Percentiles rank a stretch among this genome's conserved stretches.
Evolutionary conservation across 2,888 invertebrate genomes (phyloP).

Genomic region (Sisyra nigra): DNA sequence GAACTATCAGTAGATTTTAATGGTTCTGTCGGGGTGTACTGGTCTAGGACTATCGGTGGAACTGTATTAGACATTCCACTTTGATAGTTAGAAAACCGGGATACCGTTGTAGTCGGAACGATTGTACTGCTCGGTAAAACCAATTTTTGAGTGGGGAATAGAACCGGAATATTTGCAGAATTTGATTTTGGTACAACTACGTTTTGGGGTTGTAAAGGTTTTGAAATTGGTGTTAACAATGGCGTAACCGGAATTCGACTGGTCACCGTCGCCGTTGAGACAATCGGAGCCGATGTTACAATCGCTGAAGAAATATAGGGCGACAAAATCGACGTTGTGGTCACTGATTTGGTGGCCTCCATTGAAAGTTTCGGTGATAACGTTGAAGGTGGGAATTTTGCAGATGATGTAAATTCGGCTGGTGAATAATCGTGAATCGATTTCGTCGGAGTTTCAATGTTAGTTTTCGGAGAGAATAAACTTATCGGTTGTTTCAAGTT

Average conservation of each 20-base stretch:
- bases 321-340: neutral
- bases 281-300: slow-evolving; percentile 13
- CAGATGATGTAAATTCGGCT: slow-evolving; percentile 13
- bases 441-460: slow-evolving; percentile 13
- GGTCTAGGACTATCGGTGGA: slow-evolving; percentile 13
- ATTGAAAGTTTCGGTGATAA: slow-evolving; percentile 13
- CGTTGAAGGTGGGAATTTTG: slow-evolving; percentile 12
- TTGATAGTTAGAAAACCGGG: slow-evolving; percentile 16
- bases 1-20: too few relatives aligned
- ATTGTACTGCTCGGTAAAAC: slow-evolving; percentile 13
- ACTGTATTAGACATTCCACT: slow-evolving; percentile 18
- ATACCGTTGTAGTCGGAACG: slow-evolving; percentile 12
- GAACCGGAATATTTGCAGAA: slow-evolving; percentile 18
- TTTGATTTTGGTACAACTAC: slow-evolving; percentile 22
- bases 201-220: slow-evolving; percentile 35
- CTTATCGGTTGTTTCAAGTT: neutral
- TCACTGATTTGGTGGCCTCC: slow-evolving; percentile 8
- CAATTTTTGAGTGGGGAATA: slow-evolving; percentile 16
- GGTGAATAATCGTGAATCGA: slow-evolving; percentile 12
- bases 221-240: slow-evolving; percentile 36
- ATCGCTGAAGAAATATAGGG: too few relatives aligned
- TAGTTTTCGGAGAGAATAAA: neutral
- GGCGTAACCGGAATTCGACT: slow-evolving; percentile 41
- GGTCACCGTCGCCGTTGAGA: slow-evolving; percentile 30
- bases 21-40: too few relatives aligned